phyloP scores from a whole-genome alignment of 35 echinoderm and acorn worm species.

The Lytechinus variegatus region DNA sequence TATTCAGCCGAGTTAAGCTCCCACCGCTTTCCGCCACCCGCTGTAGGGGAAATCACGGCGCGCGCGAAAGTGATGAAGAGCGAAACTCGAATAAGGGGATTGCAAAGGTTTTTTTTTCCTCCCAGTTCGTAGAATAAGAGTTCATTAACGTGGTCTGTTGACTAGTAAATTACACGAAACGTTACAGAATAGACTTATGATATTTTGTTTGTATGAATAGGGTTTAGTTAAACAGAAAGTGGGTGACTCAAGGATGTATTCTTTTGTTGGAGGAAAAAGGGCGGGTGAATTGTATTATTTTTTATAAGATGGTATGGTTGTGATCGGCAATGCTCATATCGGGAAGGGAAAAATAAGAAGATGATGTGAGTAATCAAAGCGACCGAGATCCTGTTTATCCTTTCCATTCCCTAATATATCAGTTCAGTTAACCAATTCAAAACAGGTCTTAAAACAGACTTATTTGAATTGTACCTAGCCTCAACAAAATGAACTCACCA shows the following conservation, averaged over 20 bases:
- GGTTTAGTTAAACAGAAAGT: background rate
- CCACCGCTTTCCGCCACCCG: background rate
- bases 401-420: too few relatives aligned
- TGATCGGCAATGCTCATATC: too few relatives aligned
- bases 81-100: background rate
- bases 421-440: too few relatives aligned
- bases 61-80: background rate
- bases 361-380: too few relatives aligned
- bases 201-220: background rate
- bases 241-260: background rate
- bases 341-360: too few relatives aligned
- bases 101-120: background rate
- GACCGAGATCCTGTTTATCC: too few relatives aligned
- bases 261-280: too few relatives aligned
- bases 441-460: too few relatives aligned
- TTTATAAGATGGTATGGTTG: background rate
- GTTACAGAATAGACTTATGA: background rate
- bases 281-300: background rate
- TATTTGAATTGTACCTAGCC: too few relatives aligned
- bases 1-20: background rate
- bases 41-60: background rate
- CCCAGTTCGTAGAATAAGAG: background rate
- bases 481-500: too few relatives aligned
- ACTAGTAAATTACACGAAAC: background rate
- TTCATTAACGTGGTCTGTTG: background rate